These are phyloP conservation scores for Plecturocebus donacophilus DNA, from an alignment of 2,113 vertebrate genomes.

Conservation along the genomic window DNA sequence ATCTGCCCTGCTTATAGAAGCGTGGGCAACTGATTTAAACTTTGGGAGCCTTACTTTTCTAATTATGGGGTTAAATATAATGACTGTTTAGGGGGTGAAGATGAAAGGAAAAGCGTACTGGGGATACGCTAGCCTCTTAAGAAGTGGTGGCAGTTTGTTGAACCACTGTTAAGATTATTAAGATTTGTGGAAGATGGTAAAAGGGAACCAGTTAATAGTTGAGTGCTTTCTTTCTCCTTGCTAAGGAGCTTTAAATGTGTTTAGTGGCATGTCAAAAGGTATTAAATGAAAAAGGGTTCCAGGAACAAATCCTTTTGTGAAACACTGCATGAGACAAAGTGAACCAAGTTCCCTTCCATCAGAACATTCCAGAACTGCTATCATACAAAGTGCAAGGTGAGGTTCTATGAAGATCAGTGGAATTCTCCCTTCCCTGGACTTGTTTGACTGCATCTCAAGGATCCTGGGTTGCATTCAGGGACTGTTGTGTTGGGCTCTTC, in stretches of 20 bases:
- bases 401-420: not conserved
- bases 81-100: not conserved
- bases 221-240: not conserved
- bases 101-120: not conserved
- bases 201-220: not conserved
- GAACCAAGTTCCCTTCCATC: not conserved
- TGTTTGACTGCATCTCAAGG: not conserved
- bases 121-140: not conserved
- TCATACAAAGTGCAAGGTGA: rapidly evolving
- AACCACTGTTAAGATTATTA: not conserved
- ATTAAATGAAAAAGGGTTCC: not conserved
- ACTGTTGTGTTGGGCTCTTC: not conserved
- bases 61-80: not conserved
- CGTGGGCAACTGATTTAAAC: not conserved
- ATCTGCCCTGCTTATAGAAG: not conserved
- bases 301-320: not conserved
- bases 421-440: not conserved
- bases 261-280: not conserved
- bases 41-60: not conserved
- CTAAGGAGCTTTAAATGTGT: not conserved
- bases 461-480: too few relatives aligned
- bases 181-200: not conserved
- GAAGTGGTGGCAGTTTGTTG: not conserved
- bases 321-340: not conserved
- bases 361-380: not conserved